Evolutionary conservation across 2,113 vertebrate species (phyloP), one percentile per base, ranked within the genome.

Genomic region (Fulmarus glacialis): DNA sequence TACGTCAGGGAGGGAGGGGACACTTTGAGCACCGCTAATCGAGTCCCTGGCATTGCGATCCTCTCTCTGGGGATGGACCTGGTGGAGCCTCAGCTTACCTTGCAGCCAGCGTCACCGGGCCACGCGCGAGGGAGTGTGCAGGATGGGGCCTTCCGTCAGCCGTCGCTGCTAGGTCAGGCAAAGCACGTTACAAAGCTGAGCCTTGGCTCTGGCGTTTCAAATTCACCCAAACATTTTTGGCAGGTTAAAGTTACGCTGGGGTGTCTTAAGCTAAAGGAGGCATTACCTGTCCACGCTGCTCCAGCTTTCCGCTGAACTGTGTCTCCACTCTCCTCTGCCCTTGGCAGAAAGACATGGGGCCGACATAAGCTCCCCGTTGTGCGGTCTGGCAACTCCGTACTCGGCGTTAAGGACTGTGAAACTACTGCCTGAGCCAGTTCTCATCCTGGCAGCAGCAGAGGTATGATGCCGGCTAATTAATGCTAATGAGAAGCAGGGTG

Each of bases 401-500:
- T 71, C 15, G 0, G 77, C 36, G 43, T 84, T 67, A 67, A 91
- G 89, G 89, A 59, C 59, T 74, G 67, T 64, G 84, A 72, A 96
- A 91, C 68, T 81, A 53, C 36, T 91, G 91, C 64, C 73, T 3
- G 18, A 87, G 89, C 72, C 89, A 87, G 83, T 75, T 89, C 77
- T 56, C 34, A 30, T 91, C 77, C 91, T 95, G 96, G 93, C 93
- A 96, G 84, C 75, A 59, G 87, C 48, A 95, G 87, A 97, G 73
- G 55, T 89, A 96, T 70, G 87, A 79, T 78, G 81, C 43, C 0
- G 5, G 47, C 67, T 96, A 96, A 96, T 95, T 95, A 97, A 84
- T 84, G 72, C 81, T 96, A 89, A 95, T 95, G 91, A 93, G 94
- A 95, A 95, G 72, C 87, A 52, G 73, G 83, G 73, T 84, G 52